phyloP scores from a whole-genome alignment of 2,113 vertebrate genomes.

The Hemiprocne comata region DNA sequence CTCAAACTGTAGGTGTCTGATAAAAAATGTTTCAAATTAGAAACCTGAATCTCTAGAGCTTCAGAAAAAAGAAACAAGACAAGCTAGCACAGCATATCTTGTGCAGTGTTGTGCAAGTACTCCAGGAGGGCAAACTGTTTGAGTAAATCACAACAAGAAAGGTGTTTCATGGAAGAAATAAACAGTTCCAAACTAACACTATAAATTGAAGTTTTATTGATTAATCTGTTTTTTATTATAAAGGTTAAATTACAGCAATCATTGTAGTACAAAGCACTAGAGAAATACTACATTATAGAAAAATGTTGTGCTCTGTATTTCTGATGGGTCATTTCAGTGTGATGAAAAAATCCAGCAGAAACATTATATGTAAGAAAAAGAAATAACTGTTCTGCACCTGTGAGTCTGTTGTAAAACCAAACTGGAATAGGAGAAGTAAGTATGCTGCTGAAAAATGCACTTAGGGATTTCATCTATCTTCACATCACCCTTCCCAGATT shows the following conservation, averaged over 20 bases:
- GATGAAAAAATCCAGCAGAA: conserved; percentile 38
- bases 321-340: conserved; percentile 4
- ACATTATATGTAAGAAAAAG: neutral
- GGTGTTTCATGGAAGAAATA: conserved; percentile 52
- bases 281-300: conserved; percentile 54
- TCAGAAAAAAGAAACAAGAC: neutral
- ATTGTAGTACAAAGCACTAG: conserved; percentile 35
- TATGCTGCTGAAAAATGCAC: neutral
- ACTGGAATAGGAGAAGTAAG: neutral
- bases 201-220: conserved; percentile 70
- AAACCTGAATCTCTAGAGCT: neutral
- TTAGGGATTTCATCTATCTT: neutral
- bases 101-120: neutral
- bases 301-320: conserved; percentile 42
- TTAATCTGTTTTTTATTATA: conserved; percentile 62
- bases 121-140: conserved; percentile 8
- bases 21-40: neutral
- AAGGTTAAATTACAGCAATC: conserved; percentile 74
- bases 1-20: neutral
- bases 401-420: conserved; percentile 2
- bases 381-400: neutral
- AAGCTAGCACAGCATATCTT: neutral
- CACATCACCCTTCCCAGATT: neutral
- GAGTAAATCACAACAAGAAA: conserved; percentile 61
- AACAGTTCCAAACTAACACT: conserved; percentile 59